Evolutionary conservation across 2,888 invertebrate genomes (phyloP), one percentile per base, ranked within the genome.

Genomic region (Platynereis dumerilii): DNA sequence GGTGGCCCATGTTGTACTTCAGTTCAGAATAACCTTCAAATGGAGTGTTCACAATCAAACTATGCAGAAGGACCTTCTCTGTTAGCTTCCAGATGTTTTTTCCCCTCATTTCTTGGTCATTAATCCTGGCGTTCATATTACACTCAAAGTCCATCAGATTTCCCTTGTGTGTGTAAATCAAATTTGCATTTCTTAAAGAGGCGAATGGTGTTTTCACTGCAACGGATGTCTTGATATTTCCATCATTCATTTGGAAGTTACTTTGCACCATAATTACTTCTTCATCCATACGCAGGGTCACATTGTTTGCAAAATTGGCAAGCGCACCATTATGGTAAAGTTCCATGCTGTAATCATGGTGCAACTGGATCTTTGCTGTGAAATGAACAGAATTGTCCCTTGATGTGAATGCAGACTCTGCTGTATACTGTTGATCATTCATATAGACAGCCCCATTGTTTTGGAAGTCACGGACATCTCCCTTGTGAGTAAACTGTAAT

Each of bases 211-310:
- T 48, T n/a, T n/a, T 22, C 17, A 48, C 7, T 3, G 48, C n/a
- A 48, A 48, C 48, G 5, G 48, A 12, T 10, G 69, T 64, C 42
- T 64, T 42, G 45, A 69, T 34, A n/a, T 61, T 54, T 20, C 54
- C 48, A 5, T 48, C 26, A 22, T 34, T 52, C 20, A 5, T 42
- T 39, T 54, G 53, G 48, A 48, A 48, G 20, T 48, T 48, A n/a
- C 48, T 48, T 20, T 48, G 3, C 17, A 7, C 48, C 22, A 22
- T 20, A 7, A 48, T 48, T 5, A 22, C 22, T n/a, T 48, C 22
- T 12, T 22, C n/a, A 48, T 48, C 22, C 3, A 10, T 10, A 22
- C 7, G 20, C n/a, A 48, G 7, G 7, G 48, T 20, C 17, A 48
- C 22, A 48, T 48, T 22, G 22, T 48, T 48, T 5, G n/a, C 48